phyloP scores from a whole-genome alignment of 2,797 vertebrate species.

The Channallabes apus region DNA sequence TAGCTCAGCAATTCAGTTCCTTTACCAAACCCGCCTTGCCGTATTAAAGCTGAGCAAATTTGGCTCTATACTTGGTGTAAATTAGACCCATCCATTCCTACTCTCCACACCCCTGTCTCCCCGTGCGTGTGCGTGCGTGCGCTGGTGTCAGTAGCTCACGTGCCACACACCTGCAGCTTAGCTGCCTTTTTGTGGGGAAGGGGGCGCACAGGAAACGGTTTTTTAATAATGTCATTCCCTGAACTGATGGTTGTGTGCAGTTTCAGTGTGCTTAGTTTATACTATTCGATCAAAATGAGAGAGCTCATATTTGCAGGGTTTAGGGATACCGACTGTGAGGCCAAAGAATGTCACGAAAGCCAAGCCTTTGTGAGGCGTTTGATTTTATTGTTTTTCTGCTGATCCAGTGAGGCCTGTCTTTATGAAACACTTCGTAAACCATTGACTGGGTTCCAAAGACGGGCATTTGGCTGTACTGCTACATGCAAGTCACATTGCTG shows the following conservation, averaged over 20 bases:
- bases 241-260: slow-evolving; percentile 5
- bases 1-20: slow-evolving; percentile 41
- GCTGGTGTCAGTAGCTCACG: slow-evolving; percentile 42
- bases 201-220: slow-evolving; percentile 28
- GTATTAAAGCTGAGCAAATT: slow-evolving; percentile 33
- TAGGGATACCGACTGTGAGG: slow-evolving; percentile 31
- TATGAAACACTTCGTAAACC: slow-evolving; percentile 65
- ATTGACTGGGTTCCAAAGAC: slow-evolving; percentile 46
- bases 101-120: slow-evolving; percentile 27
- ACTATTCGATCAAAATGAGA: slow-evolving; percentile 8
- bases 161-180: slow-evolving; percentile 72
- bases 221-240: slow-evolving; percentile 36
- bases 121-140: neutral
- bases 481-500: slow-evolving; percentile 44
- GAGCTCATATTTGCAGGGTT: slow-evolving; percentile 36
- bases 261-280: neutral
- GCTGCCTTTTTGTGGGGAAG: slow-evolving; percentile 20
- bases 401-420: slow-evolving; percentile 56
- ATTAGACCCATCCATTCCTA: slow-evolving; percentile 4
- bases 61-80: slow-evolving; percentile 30
- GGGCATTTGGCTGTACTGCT: slow-evolving; percentile 37
- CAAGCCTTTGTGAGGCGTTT: slow-evolving; percentile 47
- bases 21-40: slow-evolving; percentile 29
- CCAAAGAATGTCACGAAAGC: slow-evolving; percentile 37
- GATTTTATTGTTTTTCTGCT: slow-evolving; percentile 54